These are phyloP conservation scores for Miltochrista miniata DNA, from an alignment of 2,888 invertebrate species.

Conservation along the genomic window DNA sequence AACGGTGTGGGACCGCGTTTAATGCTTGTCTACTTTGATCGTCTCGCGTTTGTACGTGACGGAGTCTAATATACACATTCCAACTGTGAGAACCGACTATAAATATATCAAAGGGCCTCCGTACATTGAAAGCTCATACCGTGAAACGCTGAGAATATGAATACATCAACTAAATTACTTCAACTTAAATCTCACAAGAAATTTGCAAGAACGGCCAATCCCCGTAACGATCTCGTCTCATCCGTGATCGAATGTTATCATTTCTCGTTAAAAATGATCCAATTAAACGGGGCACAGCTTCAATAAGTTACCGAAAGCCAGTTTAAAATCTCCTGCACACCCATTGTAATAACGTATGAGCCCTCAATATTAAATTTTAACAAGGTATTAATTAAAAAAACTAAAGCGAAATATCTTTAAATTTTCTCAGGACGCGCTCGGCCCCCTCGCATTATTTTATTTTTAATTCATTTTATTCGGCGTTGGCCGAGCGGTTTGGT, in stretches of 20 bases:
- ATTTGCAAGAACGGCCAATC: conserved; percentile 54
- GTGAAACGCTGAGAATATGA: conserved; percentile 17
- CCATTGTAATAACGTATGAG: conserved; percentile 82
- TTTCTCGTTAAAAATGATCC: conserved; percentile 81
- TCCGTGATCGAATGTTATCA: conserved; percentile 69
- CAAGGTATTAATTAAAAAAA: conserved; percentile 84
- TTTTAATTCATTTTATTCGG: conserved; percentile 83
- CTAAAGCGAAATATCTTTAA: conserved; percentile 82
- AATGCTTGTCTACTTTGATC: conserved; percentile 56
- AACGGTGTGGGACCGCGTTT: conserved; percentile 41
- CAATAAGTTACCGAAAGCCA: conserved; percentile 79
- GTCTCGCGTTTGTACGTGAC: conserved; percentile 41
- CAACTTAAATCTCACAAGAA: conserved; percentile 29
- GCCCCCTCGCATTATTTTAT: conserved; percentile 77
- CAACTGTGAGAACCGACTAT: conserved; percentile 41
- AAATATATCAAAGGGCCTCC: conserved; percentile 29
- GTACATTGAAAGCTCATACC: conserved; percentile 16
- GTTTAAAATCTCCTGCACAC: conserved; percentile 80
- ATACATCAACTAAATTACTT: conserved; percentile 10
- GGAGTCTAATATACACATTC: conserved; percentile 43
- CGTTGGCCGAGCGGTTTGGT: conserved; percentile 70
- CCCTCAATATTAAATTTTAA: conserved; percentile 84
- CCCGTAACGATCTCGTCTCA: conserved; percentile 58
- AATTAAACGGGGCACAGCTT: conserved; percentile 70
- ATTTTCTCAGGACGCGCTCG: conserved; percentile 79